phyloP scores from a whole-genome alignment of 2,113 vertebrate genomes.

The Caranx ignobilis region DNA sequence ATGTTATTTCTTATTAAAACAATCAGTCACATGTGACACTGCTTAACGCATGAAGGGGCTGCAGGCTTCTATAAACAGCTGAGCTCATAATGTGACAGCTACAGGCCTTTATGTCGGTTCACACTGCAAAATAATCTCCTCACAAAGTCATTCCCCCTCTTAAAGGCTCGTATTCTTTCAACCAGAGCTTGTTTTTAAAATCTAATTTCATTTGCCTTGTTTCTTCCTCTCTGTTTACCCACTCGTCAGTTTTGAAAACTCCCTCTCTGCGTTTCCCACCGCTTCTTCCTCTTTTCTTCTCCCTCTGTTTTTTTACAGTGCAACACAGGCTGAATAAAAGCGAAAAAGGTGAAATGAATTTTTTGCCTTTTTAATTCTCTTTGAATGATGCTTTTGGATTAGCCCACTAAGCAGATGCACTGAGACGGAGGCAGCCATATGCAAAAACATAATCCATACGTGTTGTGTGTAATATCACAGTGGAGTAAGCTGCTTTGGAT shows the following conservation, averaged over 20 bases:
- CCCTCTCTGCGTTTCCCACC: no score
- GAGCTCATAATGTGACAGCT: background rate
- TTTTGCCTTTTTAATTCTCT: background rate
- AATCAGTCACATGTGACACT: background rate
- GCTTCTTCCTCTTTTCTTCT: no score
- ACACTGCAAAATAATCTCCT: background rate
- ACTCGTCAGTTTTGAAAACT: no score
- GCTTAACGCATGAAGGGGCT: background rate
- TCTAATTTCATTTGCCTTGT: no score
- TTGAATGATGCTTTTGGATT: constrained; percentile 41
- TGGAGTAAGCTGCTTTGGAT: constrained; percentile 61
- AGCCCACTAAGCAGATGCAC: constrained; percentile 32
- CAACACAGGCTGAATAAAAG: background rate
- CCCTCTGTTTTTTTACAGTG: background rate
- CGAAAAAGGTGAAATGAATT: background rate
- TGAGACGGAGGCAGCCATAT: constrained; percentile 37
- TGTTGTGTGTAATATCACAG: constrained; percentile 46
- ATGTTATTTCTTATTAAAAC: background rate
- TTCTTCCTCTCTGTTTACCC: no score
- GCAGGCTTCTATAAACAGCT: background rate
- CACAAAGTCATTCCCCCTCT: background rate
- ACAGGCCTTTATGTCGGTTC: background rate
- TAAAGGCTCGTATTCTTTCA: background rate
- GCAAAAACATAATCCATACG: constrained; percentile 64
- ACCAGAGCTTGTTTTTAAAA: background rate